Conservation (phyloP, 2,113 vertebrate species). For the Clupea harengus region DNA sequence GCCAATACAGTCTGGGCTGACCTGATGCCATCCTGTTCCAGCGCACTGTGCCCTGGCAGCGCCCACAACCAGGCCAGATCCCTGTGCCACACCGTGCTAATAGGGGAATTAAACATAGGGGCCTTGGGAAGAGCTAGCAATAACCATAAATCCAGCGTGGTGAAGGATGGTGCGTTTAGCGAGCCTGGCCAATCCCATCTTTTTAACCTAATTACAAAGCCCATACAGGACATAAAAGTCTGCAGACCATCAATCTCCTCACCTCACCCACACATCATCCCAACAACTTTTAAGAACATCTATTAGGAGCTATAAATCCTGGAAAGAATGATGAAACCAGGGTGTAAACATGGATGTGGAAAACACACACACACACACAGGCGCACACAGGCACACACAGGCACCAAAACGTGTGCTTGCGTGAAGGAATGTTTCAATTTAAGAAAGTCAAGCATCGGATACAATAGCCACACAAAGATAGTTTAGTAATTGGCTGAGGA, state of each 20-base stretch:
- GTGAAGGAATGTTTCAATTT: neutral
- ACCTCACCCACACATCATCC: constrained; percentile 32
- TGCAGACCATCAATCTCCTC: constrained; percentile 73
- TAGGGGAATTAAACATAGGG: constrained; percentile 65
- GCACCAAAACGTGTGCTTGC: neutral
- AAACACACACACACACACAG: neutral
- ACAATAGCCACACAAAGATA: neutral
- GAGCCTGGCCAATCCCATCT: constrained; percentile 70
- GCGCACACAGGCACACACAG: neutral
- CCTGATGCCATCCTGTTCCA: neutral
- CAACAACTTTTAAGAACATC: constrained; percentile 58
- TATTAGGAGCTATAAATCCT: constrained; percentile 71
- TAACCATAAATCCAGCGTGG: constrained; percentile 70
- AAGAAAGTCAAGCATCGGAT: neutral
- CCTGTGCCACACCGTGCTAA: constrained; percentile 63
- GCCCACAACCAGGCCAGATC: neutral
- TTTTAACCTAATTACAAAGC: constrained; percentile 78
- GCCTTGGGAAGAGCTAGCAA: constrained; percentile 60
- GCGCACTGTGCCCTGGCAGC: neutral
- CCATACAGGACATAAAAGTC: constrained; percentile 75
- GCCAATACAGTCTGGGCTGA: neutral
- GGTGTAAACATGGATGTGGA: constrained; percentile 39
- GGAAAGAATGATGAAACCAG: constrained; percentile 55
- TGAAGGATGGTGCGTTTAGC: constrained; percentile 71
- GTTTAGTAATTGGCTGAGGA: neutral